Evolutionary conservation across 2,113 vertebrate species (phyloP), one percentile per base, ranked within the genome.

Genomic region (Anolis sagrei): DNA sequence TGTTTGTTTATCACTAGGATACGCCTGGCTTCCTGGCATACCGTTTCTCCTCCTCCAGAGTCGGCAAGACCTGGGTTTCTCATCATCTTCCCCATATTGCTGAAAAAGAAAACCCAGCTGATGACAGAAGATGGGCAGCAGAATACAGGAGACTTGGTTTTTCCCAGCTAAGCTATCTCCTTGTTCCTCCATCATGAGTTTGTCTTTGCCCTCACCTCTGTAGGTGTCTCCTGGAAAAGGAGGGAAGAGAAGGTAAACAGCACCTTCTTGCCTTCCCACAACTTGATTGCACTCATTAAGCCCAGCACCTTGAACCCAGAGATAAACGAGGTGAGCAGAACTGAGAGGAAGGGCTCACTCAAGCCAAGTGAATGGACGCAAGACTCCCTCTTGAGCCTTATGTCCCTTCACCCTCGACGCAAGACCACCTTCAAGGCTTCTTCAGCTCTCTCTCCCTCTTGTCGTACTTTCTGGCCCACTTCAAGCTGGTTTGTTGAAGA

Each of bases 161-260:
- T 23, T 25, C 66, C n/a, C 25, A 36, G 21, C 27, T 6, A 5
- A 34, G 29, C 29, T n/a, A 8, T 34, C 21, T 58, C 29, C 44
- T 54, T 34, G 10, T 16, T 25, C 89, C 86, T 91, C 92, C 94
- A 64, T 83, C 82, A 83, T 83, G 62, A 48, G 48, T 11, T 58
- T 13, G 3, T 32, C 25, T 58, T 39, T 48, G 1, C 21, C 39
- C 21, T 29, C 49, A 48, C 27, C 49, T 36, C 25, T 44, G 61
- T 66, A 32, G 1, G 3, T 18, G 2, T 48, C 58, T 23, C 10
- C 25, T n/a, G 66, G 64, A 69, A 11, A 25, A 51, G 23, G 32
- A 39, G 29, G 19, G 70, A 4, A 8, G 49, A 32, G 32, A 36
- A 44, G 34, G 36, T 14, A 21, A 11, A 18, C 11, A 82, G 66